Base-by-base conservation (phyloP, 2,113 vertebrate species). In the Istiophorus platypterus region DNA sequence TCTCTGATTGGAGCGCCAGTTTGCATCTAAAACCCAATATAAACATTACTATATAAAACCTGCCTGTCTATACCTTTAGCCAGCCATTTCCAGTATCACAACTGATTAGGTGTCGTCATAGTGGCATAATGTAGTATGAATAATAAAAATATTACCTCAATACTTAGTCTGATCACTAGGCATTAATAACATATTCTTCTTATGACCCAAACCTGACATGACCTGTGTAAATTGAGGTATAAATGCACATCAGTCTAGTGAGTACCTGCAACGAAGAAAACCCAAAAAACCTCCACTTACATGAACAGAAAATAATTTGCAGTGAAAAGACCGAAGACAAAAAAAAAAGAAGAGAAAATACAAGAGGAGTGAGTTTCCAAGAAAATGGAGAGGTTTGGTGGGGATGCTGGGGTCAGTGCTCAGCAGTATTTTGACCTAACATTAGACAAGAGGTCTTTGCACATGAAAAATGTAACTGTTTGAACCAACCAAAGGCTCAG, bases 191-290 rank as follows among this genome's bases (percentile, higher is more conserved):
- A 68, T 14, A 31, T 52, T 34, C 51, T 52, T 41, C 63, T 83
- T 15, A 77, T 74, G 72, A 88, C 73, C 72, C 72, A 91, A 80
- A 82, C 68, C 86, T 86, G 86, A 85, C 66, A 47, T 71, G 63
- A 81, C 72, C 79, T 87, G 83, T 90, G 84, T 73, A 82, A 88
- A 79, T 57, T 91, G 90, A 92, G 88, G 88, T 92, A 94, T 89
- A 91, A 82, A 88, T 83, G 81, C 74, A 78, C 57, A 84, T 90
- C 73, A 67, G 54, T 69, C 81, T 74, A 78, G 18, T 27, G 65
- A 76, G 72, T 80, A 81, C 75, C 82, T 87, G 82, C 58, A 67
- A 87, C 62, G 65, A 39, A 45, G 76, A 22, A 47, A 41, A 31
- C n/a, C 5, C n/a, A 31, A 34, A 20, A 29, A 20, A 37, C 72